Percentiles rank a stretch among this genome's conserved stretches.
phyloP scores from a whole-genome alignment of 2,113 vertebrate species.

The Pyrgilauda ruficollis region DNA sequence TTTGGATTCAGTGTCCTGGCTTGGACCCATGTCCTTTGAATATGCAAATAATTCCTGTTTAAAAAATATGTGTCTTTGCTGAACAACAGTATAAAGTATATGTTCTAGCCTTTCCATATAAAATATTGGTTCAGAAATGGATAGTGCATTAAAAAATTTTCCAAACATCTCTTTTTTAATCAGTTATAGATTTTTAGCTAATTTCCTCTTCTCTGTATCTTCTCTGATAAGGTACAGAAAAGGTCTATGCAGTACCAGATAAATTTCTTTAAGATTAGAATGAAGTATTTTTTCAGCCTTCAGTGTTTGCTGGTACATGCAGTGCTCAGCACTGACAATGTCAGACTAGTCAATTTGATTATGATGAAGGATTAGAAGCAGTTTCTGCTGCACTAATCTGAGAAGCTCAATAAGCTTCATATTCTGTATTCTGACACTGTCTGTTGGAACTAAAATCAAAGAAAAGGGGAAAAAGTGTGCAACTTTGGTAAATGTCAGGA shows the following conservation, averaged over 20 bases:
- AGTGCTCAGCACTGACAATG: neutral
- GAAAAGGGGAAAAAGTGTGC: neutral
- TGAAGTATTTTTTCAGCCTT: neutral
- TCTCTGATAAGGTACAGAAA: neutral
- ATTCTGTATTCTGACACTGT: constrained; percentile 7
- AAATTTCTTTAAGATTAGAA: constrained; percentile 4
- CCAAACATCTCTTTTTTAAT: neutral
- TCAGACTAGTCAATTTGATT: constrained; percentile 27
- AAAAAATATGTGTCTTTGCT: neutral
- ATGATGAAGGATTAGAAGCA: constrained; percentile 45
- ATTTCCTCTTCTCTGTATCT: neutral
- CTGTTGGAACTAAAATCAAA: constrained; percentile 2
- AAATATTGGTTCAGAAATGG: neutral
- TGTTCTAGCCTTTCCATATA: neutral
- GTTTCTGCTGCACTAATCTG: constrained; percentile 9
- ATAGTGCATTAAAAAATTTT: neutral
- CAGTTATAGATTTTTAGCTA: neutral
- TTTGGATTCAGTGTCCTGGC: neutral
- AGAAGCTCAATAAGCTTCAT: neutral
- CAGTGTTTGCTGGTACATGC: neutral
- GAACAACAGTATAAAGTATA: neutral
- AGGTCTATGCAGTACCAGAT: neutral
- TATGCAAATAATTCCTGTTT: neutral
- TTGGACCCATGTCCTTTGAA: neutral
- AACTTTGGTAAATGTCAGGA: neutral